A percentile compares a stretch with the other conserved stretches of the same genome.
Evolutionary conservation across 2,888 invertebrate species (phyloP).

Genomic region (Xestobium rufovillosum): DNA sequence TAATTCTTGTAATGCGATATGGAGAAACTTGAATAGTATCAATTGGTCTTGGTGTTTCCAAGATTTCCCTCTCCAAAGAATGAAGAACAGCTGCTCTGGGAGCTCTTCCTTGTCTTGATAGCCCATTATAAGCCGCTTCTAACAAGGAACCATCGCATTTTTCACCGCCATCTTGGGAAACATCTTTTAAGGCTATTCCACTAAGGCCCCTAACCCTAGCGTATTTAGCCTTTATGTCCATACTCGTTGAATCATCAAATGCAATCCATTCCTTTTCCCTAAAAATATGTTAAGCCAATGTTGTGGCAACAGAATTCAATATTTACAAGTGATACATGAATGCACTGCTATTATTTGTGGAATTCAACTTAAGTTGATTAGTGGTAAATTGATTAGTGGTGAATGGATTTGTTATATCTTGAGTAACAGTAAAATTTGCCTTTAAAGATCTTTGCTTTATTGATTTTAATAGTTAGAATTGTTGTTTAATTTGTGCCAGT

Average conservation of each 20-base stretch:
- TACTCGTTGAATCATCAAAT: slow-evolving; percentile 65
- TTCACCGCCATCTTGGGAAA: slow-evolving; percentile 42
- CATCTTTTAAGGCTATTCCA: slow-evolving; percentile 59
- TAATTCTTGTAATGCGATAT: slow-evolving; percentile 63
- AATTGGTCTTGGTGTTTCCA: slow-evolving; percentile 45
- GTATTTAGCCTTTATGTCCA: slow-evolving; percentile 71
- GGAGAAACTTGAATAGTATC: slow-evolving; percentile 62
- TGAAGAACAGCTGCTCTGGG: slow-evolving; percentile 58
- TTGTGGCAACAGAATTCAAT: no score
- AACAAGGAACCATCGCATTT: slow-evolving; percentile 44
- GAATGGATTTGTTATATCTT: no score
- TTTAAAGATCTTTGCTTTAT: no score
- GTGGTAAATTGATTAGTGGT: not conserved
- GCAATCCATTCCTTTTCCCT: slow-evolving; percentile 66
- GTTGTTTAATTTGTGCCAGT: no score
- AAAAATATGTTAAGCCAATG: slow-evolving; percentile 20
- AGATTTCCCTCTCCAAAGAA: slow-evolving; percentile 56
- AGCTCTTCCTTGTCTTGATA: slow-evolving; percentile 55
- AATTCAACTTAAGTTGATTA: not conserved
- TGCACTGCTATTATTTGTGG: no score
- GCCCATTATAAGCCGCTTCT: slow-evolving; percentile 46
- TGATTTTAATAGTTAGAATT: no score
- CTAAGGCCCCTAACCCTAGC: slow-evolving; percentile 62
- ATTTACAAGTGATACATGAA: no score
- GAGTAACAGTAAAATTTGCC: no score